phyloP scores from a whole-genome alignment of 1,140 invertebrate genomes.

The Phortica variegata region DNA sequence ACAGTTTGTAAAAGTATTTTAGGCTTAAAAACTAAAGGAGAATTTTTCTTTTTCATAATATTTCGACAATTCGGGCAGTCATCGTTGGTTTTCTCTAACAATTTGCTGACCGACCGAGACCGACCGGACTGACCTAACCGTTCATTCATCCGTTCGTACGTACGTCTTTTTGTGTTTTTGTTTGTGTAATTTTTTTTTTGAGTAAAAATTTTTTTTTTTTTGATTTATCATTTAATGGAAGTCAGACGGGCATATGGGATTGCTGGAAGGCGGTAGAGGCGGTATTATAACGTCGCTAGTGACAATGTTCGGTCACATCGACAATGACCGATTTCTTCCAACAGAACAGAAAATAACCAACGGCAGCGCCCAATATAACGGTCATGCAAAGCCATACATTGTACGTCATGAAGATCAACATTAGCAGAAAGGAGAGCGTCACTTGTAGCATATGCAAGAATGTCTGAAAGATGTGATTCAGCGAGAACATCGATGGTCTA shows the following conservation, averaged over 20 bases:
- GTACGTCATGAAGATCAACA: conserved; percentile 99
- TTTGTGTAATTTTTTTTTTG: conserved; percentile 12
- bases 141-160: conserved; percentile 2
- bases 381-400: conserved; percentile 91
- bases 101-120: no score
- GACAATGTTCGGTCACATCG: conserved; percentile 93
- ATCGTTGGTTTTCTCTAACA: conserved; percentile 6
- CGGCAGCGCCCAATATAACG: conserved; percentile 83
- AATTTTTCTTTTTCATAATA: no score
- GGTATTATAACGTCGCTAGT: conserved; percentile 61
- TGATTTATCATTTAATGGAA: conserved; percentile 27
- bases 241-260: background rate
- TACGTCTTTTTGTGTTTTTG: conserved; percentile 9
- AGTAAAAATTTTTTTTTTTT: conserved; percentile 1
- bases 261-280: conserved; percentile 1
- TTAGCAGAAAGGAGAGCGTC: conserved; percentile 87
- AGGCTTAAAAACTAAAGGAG: conserved; percentile 22
- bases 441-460: conserved; percentile 87
- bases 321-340: conserved; percentile 89
- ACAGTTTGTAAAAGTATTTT: conserved; percentile 25
- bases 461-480: conserved; percentile 83
- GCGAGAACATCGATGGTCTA: conserved; percentile 78
- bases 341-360: conserved; percentile 92
- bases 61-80: conserved; percentile 27
- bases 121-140: conserved; percentile 3